Evolutionary conservation across 2,888 invertebrate genomes (phyloP).

Genomic region (Apamea anceps): DNA sequence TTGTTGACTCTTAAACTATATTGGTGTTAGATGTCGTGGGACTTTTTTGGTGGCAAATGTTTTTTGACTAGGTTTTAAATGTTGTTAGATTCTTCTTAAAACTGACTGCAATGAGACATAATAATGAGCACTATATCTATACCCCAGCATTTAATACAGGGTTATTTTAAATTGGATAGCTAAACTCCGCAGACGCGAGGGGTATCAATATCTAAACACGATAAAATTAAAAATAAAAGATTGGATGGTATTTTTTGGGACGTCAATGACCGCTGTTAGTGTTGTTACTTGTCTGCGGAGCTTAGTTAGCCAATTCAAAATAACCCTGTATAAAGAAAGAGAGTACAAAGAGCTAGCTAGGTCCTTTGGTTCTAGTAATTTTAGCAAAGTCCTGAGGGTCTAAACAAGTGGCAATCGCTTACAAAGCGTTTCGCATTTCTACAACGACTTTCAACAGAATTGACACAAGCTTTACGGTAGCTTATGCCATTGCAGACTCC

Average conservation of each 20-base stretch:
- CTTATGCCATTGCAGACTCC: background rate
- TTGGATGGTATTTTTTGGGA: no score
- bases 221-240: no score
- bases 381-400: background rate
- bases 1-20: conserved; percentile 57
- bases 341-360: no score
- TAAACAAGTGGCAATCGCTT: background rate
- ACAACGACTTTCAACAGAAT: background rate
- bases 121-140: no score
- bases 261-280: no score
- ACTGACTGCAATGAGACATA: no score
- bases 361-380: background rate
- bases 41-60: conserved; percentile 6
- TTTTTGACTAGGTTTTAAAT: background rate
- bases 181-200: background rate
- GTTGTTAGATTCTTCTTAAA: background rate
- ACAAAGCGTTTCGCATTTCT: background rate
- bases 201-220: no score
- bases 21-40: conserved; percentile 46
- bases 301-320: no score
- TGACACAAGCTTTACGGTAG: background rate
- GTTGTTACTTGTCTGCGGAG: no score
- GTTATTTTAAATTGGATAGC: background rate
- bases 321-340: no score
- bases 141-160: no score